Percentiles rank a stretch among this genome's conserved stretches.
These are phyloP conservation scores for Spisula solida DNA, from an alignment of 2,888 invertebrate genomes.

Conservation along the genomic window DNA sequence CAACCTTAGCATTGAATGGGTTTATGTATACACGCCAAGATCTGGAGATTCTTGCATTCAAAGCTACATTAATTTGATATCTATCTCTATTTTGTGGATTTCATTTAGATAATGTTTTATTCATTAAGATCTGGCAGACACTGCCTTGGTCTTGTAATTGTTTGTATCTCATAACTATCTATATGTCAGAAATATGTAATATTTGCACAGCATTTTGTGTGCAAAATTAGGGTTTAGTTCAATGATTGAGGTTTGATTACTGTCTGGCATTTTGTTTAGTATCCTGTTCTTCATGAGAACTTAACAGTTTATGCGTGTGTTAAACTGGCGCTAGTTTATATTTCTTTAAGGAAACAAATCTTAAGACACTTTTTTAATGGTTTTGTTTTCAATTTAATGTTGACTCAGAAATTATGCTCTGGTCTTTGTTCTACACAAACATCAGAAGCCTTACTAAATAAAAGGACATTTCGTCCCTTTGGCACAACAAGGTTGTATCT, in stretches of 20 bases:
- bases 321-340: too few species aligned
- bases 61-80: slow-evolving; percentile 7
- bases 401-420: too few species aligned
- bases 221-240: not conserved
- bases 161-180: too few species aligned
- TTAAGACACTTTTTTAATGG: too few species aligned
- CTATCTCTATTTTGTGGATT: not conserved
- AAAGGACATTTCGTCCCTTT: too few species aligned
- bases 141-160: not conserved
- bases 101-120: slow-evolving; percentile 28
- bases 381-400: too few species aligned
- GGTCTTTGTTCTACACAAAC: too few species aligned
- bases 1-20: not conserved
- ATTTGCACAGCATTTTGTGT: not conserved
- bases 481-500: too few species aligned
- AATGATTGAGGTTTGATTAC: not conserved
- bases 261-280: not conserved
- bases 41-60: not conserved
- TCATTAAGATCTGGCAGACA: not conserved
- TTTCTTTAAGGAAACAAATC: too few species aligned
- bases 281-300: too few species aligned
- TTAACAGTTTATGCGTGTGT: too few species aligned
- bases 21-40: not conserved
- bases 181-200: not conserved
- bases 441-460: too few species aligned